Conservation (phyloP, 2,797 vertebrate species). For the Crypturellus tataupa region DNA sequence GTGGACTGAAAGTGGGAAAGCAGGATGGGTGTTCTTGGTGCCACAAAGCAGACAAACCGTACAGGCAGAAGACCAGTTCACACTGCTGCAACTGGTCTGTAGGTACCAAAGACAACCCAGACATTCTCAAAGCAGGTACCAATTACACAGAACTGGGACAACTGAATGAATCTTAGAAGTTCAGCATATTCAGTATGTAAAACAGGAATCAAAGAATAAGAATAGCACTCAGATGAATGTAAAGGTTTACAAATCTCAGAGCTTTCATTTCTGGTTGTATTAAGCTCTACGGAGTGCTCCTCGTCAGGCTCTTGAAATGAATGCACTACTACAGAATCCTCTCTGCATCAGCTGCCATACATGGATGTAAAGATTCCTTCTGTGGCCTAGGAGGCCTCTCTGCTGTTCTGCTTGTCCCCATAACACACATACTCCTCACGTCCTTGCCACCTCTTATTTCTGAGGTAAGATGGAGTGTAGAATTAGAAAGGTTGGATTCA, state of each 20-base stretch:
- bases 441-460: neutral
- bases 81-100: neutral
- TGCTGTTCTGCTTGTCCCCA: neutral
- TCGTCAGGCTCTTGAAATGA: neutral
- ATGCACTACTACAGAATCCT: neutral
- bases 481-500: too few species aligned
- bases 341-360: neutral
- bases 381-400: neutral
- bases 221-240: neutral
- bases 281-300: neutral
- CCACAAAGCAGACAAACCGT: neutral
- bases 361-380: neutral
- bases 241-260: neutral
- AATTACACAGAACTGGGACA: neutral
- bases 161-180: neutral
- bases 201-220: neutral
- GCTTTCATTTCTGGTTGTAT: neutral
- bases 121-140: neutral
- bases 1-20: neutral
- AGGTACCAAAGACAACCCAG: neutral
- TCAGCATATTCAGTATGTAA: neutral
- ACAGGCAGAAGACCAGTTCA: fast-evolving
- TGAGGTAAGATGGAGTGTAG: neutral
- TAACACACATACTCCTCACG: neutral
- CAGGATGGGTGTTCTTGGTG: neutral